Conservation (phyloP, 53 echinoderm and acorn worm genomes). For the Echinometra lucunter region DNA sequence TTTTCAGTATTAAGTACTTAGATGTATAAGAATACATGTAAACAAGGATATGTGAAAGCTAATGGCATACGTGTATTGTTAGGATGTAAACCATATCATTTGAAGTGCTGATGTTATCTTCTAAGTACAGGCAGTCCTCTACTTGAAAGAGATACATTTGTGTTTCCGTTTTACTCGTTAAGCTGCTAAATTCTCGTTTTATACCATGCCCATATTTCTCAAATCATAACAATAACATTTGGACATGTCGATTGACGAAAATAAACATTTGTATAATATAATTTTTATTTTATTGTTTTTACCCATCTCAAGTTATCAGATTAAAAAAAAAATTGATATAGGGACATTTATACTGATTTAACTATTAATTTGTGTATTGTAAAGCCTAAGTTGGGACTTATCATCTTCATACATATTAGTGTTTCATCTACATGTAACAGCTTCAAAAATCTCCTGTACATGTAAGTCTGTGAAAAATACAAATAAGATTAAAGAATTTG, state of each 20-base stretch:
- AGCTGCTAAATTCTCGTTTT: background rate
- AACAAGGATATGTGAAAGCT: background rate
- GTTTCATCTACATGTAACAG: too few species aligned
- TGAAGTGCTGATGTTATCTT: background rate
- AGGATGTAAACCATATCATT: background rate
- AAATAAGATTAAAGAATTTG: background rate
- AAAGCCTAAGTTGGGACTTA: background rate
- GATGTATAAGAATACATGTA: background rate
- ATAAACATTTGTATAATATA: too few species aligned
- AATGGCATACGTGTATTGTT: background rate
- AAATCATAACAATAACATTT: too few species aligned
- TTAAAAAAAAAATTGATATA: background rate
- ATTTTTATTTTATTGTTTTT: too few species aligned
- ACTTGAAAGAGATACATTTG: background rate
- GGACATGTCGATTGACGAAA: too few species aligned
- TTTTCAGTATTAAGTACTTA: too few species aligned
- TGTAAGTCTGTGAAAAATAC: background rate
- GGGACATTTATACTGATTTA: background rate
- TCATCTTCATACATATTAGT: too few species aligned
- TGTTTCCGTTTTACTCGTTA: background rate
- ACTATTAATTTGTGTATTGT: background rate
- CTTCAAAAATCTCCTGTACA: background rate
- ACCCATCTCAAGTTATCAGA: background rate
- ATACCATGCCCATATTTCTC: too few species aligned
- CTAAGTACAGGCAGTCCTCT: background rate